Conservation (phyloP, 2,888 invertebrate genomes). For the Galerucella pusilla region DNA sequence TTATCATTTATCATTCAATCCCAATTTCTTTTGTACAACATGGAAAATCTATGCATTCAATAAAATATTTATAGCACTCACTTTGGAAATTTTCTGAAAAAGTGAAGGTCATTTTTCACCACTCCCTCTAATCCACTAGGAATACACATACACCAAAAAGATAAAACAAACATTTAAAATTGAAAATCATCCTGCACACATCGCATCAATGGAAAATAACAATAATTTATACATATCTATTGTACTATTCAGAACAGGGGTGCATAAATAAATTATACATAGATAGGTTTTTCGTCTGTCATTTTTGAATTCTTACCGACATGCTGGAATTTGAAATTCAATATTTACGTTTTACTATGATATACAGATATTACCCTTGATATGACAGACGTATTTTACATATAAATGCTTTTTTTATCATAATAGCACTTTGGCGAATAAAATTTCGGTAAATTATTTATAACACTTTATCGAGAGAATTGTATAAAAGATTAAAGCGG, state of each 20-base stretch:
- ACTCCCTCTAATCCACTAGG: neutral
- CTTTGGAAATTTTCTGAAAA: neutral
- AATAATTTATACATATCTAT: conserved; percentile 52
- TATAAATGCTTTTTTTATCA: conserved; percentile 22
- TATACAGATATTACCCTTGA: conserved; percentile 24
- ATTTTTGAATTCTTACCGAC: conserved; percentile 17
- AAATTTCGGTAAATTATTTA: conserved; percentile 15
- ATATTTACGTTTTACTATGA: conserved; percentile 29
- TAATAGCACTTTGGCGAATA: conserved; percentile 18
- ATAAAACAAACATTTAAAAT: conserved; percentile 29
- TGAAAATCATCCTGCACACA: conserved; percentile 26
- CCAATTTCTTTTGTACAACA: no score
- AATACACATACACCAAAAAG: conserved; percentile 12
- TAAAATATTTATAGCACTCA: no score
- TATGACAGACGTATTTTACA: conserved; percentile 18
- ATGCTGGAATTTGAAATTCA: conserved; percentile 17
- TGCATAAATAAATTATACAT: conserved; percentile 55
- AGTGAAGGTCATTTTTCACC: neutral
- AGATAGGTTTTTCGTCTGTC: conserved; percentile 24
- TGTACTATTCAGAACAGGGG: conserved; percentile 49
- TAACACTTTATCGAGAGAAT: conserved; percentile 4
- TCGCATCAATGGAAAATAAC: conserved; percentile 52
- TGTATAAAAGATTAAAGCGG: neutral
- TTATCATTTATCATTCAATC: no score
- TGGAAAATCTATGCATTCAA: no score